Conservation (phyloP, 2,888 invertebrate species). For the Dynastes grantii region DNA sequence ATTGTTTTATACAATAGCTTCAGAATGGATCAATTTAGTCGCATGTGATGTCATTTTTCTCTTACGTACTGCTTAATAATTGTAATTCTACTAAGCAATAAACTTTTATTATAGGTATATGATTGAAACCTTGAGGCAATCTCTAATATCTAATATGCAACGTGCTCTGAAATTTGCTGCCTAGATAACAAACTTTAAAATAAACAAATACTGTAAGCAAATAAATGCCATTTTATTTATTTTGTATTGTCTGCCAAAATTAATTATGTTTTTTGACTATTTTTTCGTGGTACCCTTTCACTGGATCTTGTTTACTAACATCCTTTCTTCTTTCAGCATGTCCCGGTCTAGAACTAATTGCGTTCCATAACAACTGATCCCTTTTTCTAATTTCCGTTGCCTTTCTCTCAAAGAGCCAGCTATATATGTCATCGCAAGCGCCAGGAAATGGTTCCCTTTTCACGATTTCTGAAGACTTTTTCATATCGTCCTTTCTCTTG, state of each 20-base stretch:
- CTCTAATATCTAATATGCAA: no score
- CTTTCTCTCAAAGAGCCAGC: constrained; percentile 53
- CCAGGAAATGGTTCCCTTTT: background rate
- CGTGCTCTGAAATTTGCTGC: no score
- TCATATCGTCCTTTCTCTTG: constrained; percentile 3
- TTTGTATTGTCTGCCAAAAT: background rate
- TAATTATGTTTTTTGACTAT: constrained; percentile 47
- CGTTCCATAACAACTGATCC: constrained; percentile 49
- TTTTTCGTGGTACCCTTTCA: constrained; percentile 49
- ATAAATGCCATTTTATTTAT: constrained; percentile 7
- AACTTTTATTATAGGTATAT: no score
- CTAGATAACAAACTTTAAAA: background rate
- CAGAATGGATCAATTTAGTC: no score
- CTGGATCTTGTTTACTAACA: constrained; percentile 53
- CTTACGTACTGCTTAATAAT: no score
- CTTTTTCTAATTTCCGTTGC: constrained; percentile 49
- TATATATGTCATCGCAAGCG: constrained; percentile 50
- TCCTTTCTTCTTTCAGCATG: constrained; percentile 44
- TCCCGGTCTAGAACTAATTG: constrained; percentile 19
- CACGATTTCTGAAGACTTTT: background rate
- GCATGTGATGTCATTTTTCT: no score
- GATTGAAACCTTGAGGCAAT: no score
- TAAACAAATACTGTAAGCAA: background rate
- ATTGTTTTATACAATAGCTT: no score
- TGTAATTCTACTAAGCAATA: no score